Conservation (phyloP, 1,140 invertebrate genomes). For the Pteromalus puparum region DNA sequence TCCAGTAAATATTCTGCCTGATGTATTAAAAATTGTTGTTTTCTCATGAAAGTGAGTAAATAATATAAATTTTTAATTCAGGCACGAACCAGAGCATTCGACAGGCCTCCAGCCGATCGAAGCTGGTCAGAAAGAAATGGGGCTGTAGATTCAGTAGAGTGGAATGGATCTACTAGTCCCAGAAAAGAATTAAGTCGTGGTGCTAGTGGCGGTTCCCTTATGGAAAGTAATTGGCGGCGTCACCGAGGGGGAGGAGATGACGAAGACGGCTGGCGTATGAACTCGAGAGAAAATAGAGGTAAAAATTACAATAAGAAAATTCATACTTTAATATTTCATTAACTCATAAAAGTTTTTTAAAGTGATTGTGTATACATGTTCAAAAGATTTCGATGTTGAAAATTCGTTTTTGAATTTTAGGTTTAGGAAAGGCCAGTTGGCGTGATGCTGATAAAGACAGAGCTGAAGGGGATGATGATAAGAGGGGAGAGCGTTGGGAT, state of each 20-base stretch:
- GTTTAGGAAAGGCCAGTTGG: slow-evolving; percentile 78
- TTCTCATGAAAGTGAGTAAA: slow-evolving; percentile 19
- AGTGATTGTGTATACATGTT: no score
- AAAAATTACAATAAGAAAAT: slow-evolving; percentile 23
- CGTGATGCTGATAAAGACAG: slow-evolving; percentile 77
- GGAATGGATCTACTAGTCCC: slow-evolving; percentile 79
- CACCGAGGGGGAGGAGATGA: slow-evolving; percentile 77
- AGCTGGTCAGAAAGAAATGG: slow-evolving; percentile 81
- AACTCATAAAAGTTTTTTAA: not conserved
- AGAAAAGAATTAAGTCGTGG: slow-evolving; percentile 78
- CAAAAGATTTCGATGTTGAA: not conserved
- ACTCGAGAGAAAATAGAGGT: slow-evolving; percentile 76
- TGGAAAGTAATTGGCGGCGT: slow-evolving; percentile 81
- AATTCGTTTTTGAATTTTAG: slow-evolving; percentile 50
- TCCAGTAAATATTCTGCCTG: slow-evolving; percentile 59
- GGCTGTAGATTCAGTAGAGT: slow-evolving; percentile 76
- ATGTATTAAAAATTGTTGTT: slow-evolving; percentile 35
- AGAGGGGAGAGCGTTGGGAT: slow-evolving; percentile 72
- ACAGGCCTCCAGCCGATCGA: slow-evolving; percentile 73
- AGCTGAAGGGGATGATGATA: slow-evolving; percentile 67
- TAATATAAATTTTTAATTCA: slow-evolving; percentile 50
- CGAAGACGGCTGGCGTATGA: slow-evolving; percentile 79
- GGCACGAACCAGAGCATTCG: slow-evolving; percentile 69
- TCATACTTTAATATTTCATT: not conserved
- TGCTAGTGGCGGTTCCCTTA: slow-evolving; percentile 73